Percentiles rank a stretch among this genome's conserved stretches.
Conservation (phyloP, 2,888 invertebrate species). For the Troides helena region DNA sequence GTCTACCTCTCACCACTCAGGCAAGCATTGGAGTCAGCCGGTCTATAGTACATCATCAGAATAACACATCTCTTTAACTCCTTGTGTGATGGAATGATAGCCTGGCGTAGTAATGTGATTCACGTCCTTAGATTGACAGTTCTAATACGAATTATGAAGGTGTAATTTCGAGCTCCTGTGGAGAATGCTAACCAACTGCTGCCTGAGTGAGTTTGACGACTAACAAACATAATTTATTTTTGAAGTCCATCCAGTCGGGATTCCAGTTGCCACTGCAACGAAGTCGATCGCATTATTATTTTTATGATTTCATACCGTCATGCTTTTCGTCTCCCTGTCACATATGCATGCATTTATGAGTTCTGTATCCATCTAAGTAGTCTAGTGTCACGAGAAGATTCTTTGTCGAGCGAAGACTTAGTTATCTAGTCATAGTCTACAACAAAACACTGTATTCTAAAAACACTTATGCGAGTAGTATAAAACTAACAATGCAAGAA, state of each 20-base stretch:
- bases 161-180: conserved; percentile 52
- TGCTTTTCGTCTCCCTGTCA: conserved; percentile 68
- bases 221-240: conserved; percentile 77
- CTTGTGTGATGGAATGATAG: conserved; percentile 77
- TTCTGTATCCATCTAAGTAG: conserved; percentile 64
- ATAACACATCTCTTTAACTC: conserved; percentile 71
- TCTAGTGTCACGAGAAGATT: conserved; percentile 50
- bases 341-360: conserved; percentile 72
- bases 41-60: conserved; percentile 77
- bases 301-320: conserved; percentile 57
- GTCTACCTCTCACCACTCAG: conserved; percentile 88
- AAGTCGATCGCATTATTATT: conserved; percentile 44
- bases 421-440: conserved; percentile 43
- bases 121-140: conserved; percentile 45
- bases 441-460: conserved; percentile 60
- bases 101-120: conserved; percentile 66
- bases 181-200: conserved; percentile 77
- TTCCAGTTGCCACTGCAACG: conserved; percentile 41
- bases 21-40: conserved; percentile 84
- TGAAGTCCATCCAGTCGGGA: conserved; percentile 71
- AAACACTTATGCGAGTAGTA: conserved; percentile 55
- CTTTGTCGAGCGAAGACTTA: conserved; percentile 37
- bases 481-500: conserved; percentile 64
- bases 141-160: conserved; percentile 57
- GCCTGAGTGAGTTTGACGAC: conserved; percentile 78